Base-by-base conservation (phyloP, 2,113 vertebrate genomes). In the Pycnonotus jocosus region DNA sequence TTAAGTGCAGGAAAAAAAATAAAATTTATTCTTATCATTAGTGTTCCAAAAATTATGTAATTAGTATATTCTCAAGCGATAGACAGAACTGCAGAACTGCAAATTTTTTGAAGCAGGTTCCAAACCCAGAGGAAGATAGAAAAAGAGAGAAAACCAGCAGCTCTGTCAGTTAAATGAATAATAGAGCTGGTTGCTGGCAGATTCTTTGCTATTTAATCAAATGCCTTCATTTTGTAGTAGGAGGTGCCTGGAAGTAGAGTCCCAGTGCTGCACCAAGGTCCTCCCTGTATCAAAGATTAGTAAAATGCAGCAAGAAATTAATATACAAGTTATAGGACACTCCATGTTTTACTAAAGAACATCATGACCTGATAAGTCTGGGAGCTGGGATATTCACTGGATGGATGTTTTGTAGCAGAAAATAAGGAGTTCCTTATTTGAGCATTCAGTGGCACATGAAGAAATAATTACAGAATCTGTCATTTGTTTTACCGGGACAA, bases 401-500 rank as follows among this genome's bases (percentile, higher is more conserved):
- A 47, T 62, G 12, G 5, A 24, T 54, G 42, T 31, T 92, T 91
- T 68, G 10, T 31, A 60, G 15, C 35, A 86, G 85, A 88, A 96
- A 94, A 90, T 47, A 91, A 86, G 60, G 64, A 60, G 27, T 44
- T 92, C 42, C 20, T 92, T 94, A 56, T 83, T 90, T 83, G 17
- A 73, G 10, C 50, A 23, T 73, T 90, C 76, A 66, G 38, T 79
- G 15, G 44, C 78, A 86, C 40, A 47, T 38, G 53, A 88, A 93
- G 35, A 94, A 89, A 68, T 56, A 64, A 83, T 83, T 88, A 85
- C 66, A 88, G 87, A 94, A 88, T 64, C 71, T 77, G 35, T 45
- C 31, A 74, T 72, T 93, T 95, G 64, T 94, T 93, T 88, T 65
- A 80, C 58, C 27, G n/a, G 56, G 50, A 93, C 45, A 94, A 95